Evolutionary conservation across 2,113 vertebrate genomes (phyloP), one percentile per base, ranked within the genome.

Genomic region (Sakesphorus luctuosus): DNA sequence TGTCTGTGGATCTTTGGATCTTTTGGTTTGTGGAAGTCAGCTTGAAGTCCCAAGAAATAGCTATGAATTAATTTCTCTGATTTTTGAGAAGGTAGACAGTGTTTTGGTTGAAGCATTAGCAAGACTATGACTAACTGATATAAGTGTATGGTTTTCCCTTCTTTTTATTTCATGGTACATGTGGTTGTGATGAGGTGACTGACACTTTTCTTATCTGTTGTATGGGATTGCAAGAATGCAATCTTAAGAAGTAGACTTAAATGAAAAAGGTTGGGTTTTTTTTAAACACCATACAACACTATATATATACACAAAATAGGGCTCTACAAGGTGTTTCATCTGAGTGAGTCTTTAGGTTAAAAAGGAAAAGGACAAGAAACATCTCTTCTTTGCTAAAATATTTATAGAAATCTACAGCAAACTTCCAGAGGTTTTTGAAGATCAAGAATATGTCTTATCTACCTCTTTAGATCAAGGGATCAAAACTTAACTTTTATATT

Each of bases 321-420:
- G 36, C 80, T 83, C 38, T 17, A 15, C 15, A 35, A 50, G 6
- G 28, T 83, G 8, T 79, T 90, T 88, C 36, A 87, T 67, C 50
- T 80, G 62, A 73, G 33, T 11, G 56, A 52, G 3, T 38, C 46
- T 68, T 77, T 73, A 71, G 20, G 5, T 93, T 77, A 40, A 84
- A 90, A 88, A 58, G 33, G 7, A 76, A 86, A 87, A 71, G 49
- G 31, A 46, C 28, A 68, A 67, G 38, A 74, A 80, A 40, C 53
- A 61, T 36, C 46, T 53, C n/a, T 93, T 69, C 71, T 90, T 89
- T 67, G 29, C 40, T 93, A 71, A 94, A 96, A 77, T 93, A 93
- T 95, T 94, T 94, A 91, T 95, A 96, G 87, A 82, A 88, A 81
- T 65, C 84, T 78, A 36, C 44, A 81, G 63, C 50, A 94, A 85